Percentiles rank a stretch among this genome's conserved stretches.
phyloP scores from a whole-genome alignment of 2,113 vertebrate species.

The Phrynosoma platyrhinos region DNA sequence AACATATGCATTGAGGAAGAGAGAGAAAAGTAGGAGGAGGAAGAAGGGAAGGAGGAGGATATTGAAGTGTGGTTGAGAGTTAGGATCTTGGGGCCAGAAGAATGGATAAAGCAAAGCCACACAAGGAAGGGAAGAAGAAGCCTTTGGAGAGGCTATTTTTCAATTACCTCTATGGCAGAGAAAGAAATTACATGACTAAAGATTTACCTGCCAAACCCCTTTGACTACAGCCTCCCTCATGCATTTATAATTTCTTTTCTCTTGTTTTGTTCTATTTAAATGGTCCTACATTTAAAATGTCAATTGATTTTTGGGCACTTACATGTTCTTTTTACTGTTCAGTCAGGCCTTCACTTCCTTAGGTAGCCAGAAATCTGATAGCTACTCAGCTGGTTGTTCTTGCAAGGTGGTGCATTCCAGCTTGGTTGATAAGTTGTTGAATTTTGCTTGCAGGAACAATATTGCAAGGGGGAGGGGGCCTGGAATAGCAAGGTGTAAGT shows the following conservation, averaged over 20 bases:
- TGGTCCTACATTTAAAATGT: neutral
- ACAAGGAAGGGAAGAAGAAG: neutral
- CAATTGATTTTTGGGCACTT: neutral
- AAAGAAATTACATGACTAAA: neutral
- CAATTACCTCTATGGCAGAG: neutral
- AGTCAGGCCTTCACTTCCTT: neutral
- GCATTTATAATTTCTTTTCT: accelerated
- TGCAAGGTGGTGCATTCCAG: conserved; percentile 4
- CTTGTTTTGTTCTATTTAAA: neutral
- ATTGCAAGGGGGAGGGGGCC: neutral
- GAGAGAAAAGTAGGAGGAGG: neutral
- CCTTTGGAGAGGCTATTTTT: neutral
- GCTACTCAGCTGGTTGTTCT: conserved; percentile 43
- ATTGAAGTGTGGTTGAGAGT: neutral
- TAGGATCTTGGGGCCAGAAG: too few relatives aligned
- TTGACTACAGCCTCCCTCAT: neutral
- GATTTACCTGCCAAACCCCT: neutral
- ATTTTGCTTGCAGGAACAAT: conserved; percentile 65
- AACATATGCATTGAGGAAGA: neutral
- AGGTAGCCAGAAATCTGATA: conserved; percentile 42
- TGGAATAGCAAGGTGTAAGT: conserved; percentile 39
- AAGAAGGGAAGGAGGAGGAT: too few relatives aligned
- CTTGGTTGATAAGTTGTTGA: conserved; percentile 41
- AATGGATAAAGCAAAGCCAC: neutral
- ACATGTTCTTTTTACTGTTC: neutral